Conservation (phyloP, 92 coral and sea anemone species). For the Ricordea florida region DNA sequence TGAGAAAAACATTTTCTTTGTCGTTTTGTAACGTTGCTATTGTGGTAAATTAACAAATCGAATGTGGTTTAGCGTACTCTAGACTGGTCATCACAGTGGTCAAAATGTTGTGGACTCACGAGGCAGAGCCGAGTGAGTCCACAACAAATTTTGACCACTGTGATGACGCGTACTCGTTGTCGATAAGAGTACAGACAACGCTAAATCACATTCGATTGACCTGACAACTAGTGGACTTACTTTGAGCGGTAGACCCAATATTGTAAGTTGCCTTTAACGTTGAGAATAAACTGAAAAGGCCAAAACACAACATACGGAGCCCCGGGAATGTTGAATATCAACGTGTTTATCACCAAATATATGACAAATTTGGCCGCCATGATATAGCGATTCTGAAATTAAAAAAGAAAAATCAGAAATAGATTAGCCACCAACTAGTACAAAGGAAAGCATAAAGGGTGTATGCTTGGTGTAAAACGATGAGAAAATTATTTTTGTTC, state of each 20-base stretch:
- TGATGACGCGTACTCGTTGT: not conserved
- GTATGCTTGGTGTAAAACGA: too few relatives aligned
- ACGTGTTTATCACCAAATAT: slow-evolving; percentile 73
- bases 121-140: too few relatives aligned
- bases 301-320: slow-evolving; percentile 87
- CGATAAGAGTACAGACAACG: not conserved
- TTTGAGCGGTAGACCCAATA: slow-evolving; percentile 99
- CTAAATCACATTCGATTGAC: too few relatives aligned
- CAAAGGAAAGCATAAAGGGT: too few relatives aligned
- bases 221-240: slow-evolving; percentile 89
- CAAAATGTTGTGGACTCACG: too few relatives aligned
- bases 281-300: slow-evolving; percentile 96
- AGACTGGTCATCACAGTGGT: too few relatives aligned
- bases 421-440: not conserved
- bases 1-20: too few relatives aligned
- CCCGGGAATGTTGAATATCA: slow-evolving; percentile 92
- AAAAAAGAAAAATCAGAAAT: not conserved
- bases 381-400: slow-evolving; percentile 78
- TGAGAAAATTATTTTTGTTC: too few relatives aligned
- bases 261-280: slow-evolving; percentile 81
- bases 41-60: too few relatives aligned
- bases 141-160: not conserved
- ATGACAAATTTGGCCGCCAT: slow-evolving; percentile 94
- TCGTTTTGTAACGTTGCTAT: too few relatives aligned
- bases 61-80: too few relatives aligned